Base-by-base conservation (phyloP, 1,140 invertebrate genomes). In the Drosophila obscura region DNA sequence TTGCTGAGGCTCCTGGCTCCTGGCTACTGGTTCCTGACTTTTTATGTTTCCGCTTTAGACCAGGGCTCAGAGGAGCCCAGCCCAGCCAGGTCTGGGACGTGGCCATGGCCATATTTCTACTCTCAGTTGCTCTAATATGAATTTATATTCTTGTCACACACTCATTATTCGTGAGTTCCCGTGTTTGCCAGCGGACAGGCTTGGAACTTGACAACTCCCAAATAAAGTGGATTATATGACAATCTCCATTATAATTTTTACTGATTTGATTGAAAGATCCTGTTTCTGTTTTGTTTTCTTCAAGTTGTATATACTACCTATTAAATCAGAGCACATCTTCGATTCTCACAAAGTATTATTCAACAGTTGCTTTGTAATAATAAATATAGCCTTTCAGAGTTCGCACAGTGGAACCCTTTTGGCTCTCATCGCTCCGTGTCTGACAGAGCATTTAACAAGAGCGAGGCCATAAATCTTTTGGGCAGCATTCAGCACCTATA, bases 391-490 rank as follows among this genome's bases (percentile, higher is more conserved):
- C 50, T 60, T 56, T 1, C 19, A 19, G 19, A 19, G 19, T 1
- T 49, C 48, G 55, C 69, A 61, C 19, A 67, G 73, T 62, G 61
- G 60, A 77, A 87, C 74, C 82, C 78, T 72, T 87, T 84, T 81
- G 58, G 48, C 39, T 55, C 19, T 46, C 39, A 43, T 77, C 41
- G 51, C 39, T 51, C 35, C 49, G 19, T 55, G 49, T 28, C 53
- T 58, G 73, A 53, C 82, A 63, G 62, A 76, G 65, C 66, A 75
- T 85, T 77, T 87, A 82, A 85, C 82, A 60, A 63, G 51, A 68
- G 67, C 64, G 39, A 35, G 39, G 44, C 74, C 48, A 85, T 85
- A 85, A 85, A 85, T 85, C 78, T 87, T 46, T 31, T 24, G 52
- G 62, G 28, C 68, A 56, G 45, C 53, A 68, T 44, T 67, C 62